Evolutionary conservation across 2,797 vertebrate species (phyloP).

Genomic region (Anguilla anguilla): DNA sequence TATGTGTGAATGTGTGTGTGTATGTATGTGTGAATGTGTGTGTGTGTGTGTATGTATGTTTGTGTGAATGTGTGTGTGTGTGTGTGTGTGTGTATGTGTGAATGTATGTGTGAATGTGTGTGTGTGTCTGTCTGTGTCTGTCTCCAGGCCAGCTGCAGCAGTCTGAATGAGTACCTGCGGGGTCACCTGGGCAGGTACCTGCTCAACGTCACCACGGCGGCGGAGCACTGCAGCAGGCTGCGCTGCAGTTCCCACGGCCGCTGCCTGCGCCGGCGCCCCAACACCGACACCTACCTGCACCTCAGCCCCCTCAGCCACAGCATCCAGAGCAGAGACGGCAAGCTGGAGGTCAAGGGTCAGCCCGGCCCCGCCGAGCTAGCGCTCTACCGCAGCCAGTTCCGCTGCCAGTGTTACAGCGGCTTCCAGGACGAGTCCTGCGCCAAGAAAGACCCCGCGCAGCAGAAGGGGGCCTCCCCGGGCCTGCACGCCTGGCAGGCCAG

Average conservation of each 20-base stretch:
- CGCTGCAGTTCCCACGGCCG: slow-evolving; percentile 72
- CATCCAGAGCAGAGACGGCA: slow-evolving; percentile 59
- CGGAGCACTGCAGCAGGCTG: slow-evolving; percentile 71
- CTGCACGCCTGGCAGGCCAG: slow-evolving; percentile 58
- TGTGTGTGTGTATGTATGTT: background rate
- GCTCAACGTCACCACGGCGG: slow-evolving; percentile 76
- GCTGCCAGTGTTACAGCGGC: slow-evolving; percentile 82
- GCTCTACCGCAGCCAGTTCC: slow-evolving; percentile 66
- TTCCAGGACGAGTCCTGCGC: slow-evolving; percentile 70
- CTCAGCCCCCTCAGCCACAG: slow-evolving; percentile 68
- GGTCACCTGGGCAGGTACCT: slow-evolving; percentile 75
- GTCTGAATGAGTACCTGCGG: slow-evolving; percentile 67
- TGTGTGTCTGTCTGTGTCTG: background rate
- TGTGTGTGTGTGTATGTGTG: background rate
- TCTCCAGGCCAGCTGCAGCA: slow-evolving; percentile 67
- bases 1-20: background rate
- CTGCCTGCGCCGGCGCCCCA: slow-evolving; percentile 66
- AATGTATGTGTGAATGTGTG: background rate
- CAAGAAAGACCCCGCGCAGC: slow-evolving; percentile 52
- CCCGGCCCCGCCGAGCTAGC: slow-evolving; percentile 58
- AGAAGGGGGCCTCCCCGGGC: slow-evolving; percentile 60
- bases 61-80: background rate
- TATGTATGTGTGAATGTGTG: background rate
- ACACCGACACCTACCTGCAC: slow-evolving; percentile 74
- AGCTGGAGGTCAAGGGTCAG: slow-evolving; percentile 61